Evolutionary conservation across 2,797 vertebrate species (phyloP).

Genomic region (Anguilla pacifica): DNA sequence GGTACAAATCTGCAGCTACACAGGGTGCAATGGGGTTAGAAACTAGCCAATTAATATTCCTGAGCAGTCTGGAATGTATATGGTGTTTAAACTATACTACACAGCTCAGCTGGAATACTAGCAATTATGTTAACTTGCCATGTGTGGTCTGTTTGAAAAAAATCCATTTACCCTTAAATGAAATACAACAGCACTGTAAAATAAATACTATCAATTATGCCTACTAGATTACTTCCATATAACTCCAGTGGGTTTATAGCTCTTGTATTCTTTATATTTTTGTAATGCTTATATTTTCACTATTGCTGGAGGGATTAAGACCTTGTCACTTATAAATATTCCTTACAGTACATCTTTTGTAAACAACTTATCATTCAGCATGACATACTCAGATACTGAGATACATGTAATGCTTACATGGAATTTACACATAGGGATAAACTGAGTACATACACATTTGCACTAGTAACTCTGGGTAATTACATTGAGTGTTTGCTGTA

Average conservation of each 20-base stretch:
- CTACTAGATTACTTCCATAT: not conserved
- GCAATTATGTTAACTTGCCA: not conserved
- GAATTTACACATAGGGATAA: not conserved
- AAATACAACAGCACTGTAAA: not conserved
- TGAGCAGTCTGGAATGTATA: not conserved
- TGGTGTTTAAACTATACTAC: not conserved
- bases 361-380: not conserved
- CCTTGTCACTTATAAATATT: not conserved
- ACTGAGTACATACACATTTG: not conserved
- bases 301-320: not conserved
- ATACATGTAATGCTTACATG: not conserved
- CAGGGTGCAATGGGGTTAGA: not conserved
- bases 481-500: not conserved
- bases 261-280: not conserved
- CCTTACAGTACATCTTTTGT: not conserved
- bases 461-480: not conserved
- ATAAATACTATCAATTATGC: not conserved
- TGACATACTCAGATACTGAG: not conserved
- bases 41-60: not conserved
- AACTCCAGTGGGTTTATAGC: not conserved
- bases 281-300: not conserved
- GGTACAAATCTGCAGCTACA: conserved; percentile 48
- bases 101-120: not conserved
- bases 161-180: not conserved
- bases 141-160: not conserved